Conservation (phyloP, 2,797 vertebrate genomes). For the Eremophila alpestris region DNA sequence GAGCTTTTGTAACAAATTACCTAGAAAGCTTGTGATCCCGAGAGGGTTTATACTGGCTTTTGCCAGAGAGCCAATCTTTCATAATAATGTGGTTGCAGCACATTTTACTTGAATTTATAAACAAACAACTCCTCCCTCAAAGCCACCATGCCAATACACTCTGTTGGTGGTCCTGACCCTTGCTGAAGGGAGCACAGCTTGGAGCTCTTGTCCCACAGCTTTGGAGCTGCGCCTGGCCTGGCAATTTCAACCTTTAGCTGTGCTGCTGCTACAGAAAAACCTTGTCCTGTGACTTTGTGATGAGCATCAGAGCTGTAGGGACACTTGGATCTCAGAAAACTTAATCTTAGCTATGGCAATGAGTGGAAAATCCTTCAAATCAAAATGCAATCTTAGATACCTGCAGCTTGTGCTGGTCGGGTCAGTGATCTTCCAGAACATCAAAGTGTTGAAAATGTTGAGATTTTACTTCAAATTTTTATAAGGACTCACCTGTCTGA, state of each 20-base stretch:
- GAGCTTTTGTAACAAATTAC: neutral
- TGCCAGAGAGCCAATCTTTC: conserved; percentile 3
- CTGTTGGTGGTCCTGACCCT: conserved; percentile 29
- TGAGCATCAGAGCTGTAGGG: neutral
- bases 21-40: neutral
- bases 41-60: neutral
- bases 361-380: neutral
- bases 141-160: neutral
- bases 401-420: neutral
- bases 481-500: neutral
- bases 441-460: neutral
- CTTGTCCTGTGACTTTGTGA: neutral
- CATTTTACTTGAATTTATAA: conserved; percentile 28
- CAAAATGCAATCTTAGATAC: neutral
- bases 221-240: neutral
- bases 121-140: conserved; percentile 33
- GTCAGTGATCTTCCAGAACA: neutral
- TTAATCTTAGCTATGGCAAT: neutral
- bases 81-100: neutral
- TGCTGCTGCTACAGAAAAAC: neutral
- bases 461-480: neutral
- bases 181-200: neutral
- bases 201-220: neutral
- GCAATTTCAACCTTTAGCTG: neutral
- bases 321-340: neutral